phyloP scores from a whole-genome alignment of 2,888 invertebrate species.

The Cataglyphis altisquamis region DNA sequence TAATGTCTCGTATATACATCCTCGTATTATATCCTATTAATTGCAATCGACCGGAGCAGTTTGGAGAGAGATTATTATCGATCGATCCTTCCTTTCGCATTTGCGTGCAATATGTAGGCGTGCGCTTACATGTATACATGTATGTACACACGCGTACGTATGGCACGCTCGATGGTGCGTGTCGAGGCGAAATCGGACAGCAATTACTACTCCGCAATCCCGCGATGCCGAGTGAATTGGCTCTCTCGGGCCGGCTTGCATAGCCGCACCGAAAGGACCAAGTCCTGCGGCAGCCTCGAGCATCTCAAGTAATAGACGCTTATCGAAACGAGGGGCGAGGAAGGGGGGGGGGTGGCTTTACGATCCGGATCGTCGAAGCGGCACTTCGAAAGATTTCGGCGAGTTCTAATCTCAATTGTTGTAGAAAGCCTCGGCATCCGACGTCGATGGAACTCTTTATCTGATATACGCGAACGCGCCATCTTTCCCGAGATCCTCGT shows the following conservation, averaged over 20 bases:
- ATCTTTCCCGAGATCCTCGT: constrained; percentile 59
- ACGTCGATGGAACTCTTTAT: constrained; percentile 67
- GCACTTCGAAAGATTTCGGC: constrained; percentile 69
- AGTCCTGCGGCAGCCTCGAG: constrained; percentile 65
- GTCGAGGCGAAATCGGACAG: constrained; percentile 71
- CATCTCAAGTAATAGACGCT: constrained; percentile 74
- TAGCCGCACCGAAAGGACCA: constrained; percentile 48
- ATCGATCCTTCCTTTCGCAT: constrained; percentile 27
- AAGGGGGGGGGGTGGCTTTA: constrained; percentile 41
- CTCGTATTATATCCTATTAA: constrained; percentile 56
- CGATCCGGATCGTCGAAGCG: constrained; percentile 69
- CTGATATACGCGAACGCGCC: constrained; percentile 57
- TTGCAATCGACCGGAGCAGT: constrained; percentile 59
- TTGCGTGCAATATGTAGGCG: background rate
- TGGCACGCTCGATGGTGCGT: constrained; percentile 54
- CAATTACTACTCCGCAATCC: constrained; percentile 78
- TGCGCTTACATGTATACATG: background rate
- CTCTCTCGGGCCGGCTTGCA: constrained; percentile 36
- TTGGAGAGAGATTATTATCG: constrained; percentile 45
- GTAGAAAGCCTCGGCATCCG: constrained; percentile 50
- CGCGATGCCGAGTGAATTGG: constrained; percentile 64
- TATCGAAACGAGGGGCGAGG: constrained; percentile 52
- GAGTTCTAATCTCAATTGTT: constrained; percentile 78
- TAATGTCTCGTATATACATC: background rate
- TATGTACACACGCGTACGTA: background rate